Percentiles rank a stretch among this genome's conserved stretches.
Evolutionary conservation across 1,140 invertebrate genomes (phyloP).

Genomic region (Heterodera schachtii): DNA sequence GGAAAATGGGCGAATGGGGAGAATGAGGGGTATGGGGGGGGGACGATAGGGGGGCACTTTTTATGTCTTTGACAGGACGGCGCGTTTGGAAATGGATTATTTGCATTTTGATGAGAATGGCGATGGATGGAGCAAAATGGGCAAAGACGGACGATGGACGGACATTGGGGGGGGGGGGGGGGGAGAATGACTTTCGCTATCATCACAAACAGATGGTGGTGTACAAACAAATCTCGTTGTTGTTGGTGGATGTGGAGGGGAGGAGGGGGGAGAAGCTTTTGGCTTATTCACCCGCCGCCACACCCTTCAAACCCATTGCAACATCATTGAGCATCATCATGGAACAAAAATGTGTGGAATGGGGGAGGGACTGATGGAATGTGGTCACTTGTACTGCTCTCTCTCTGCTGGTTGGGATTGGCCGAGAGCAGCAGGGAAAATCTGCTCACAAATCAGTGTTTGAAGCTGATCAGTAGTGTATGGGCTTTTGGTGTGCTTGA

Average conservation of each 20-base stretch:
- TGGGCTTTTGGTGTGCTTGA: too few species aligned
- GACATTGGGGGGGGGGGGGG: neutral
- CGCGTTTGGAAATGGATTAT: neutral
- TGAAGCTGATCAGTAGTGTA: too few species aligned
- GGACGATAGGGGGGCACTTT: neutral
- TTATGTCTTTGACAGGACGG: too few species aligned
- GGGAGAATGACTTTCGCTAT: neutral
- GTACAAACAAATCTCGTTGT: slow-evolving; percentile 11
- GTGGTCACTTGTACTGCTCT: neutral
- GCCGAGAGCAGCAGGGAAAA: too few species aligned
- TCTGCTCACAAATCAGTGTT: too few species aligned
- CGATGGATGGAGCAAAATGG: neutral
- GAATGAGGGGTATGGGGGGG: too few species aligned
- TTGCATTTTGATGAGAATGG: slow-evolving; percentile 29
- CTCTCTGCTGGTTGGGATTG: too few species aligned
- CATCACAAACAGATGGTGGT: neutral
- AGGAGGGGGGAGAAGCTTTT: neutral
- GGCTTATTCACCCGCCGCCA: neutral
- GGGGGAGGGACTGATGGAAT: too few species aligned
- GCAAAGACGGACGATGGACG: neutral
- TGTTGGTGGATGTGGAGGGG: too few species aligned
- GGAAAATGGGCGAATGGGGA: too few species aligned
- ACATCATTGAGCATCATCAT: neutral
- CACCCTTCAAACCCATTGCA: neutral
- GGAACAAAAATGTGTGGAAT: too few species aligned